phyloP scores from a whole-genome alignment of 2,797 vertebrate genomes.

The Ceryle rudis region DNA sequence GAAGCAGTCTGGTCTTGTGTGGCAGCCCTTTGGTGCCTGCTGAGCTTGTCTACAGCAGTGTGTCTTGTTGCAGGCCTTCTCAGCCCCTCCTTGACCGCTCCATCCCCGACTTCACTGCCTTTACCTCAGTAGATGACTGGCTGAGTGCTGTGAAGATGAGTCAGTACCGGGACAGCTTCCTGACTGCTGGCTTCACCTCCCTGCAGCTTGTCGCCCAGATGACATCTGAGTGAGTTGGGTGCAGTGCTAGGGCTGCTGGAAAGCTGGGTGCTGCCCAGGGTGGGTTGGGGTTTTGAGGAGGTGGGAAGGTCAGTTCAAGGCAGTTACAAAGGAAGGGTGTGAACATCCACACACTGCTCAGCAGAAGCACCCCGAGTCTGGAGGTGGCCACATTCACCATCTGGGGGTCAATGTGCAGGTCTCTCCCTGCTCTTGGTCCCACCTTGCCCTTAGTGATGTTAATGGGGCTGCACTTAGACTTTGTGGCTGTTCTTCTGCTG shows the following conservation, averaged over 20 bases:
- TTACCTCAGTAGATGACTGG: slow-evolving; percentile 99
- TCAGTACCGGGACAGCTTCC: slow-evolving; percentile 98
- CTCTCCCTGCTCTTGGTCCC: not conserved
- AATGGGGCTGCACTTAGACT: fast-evolving
- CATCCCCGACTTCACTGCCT: slow-evolving; percentile 97
- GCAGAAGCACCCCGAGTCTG: not conserved
- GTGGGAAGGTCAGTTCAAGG: not conserved
- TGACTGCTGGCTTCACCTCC: slow-evolving; percentile 96
- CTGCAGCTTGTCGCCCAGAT: slow-evolving; percentile 96
- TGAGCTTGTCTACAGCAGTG: not conserved
- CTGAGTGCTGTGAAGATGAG: slow-evolving; percentile 97
- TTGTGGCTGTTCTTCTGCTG: not conserved
- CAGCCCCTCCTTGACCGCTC: slow-evolving; percentile 97
- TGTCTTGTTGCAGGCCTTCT: slow-evolving; percentile 88
- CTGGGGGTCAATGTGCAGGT: not conserved
- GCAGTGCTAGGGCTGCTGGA: fast-evolving
- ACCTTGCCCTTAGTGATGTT: not conserved
- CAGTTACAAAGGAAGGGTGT: not conserved
- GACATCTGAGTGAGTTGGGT: slow-evolving; percentile 93
- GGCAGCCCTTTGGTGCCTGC: not conserved
- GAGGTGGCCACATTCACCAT: not conserved
- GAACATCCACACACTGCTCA: not conserved
- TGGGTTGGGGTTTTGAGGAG: not conserved
- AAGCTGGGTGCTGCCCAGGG: not conserved
- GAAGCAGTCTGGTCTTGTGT: fast-evolving